Evolutionary conservation across 2,113 vertebrate species (phyloP).

Genomic region (Polypterus bichir): DNA sequence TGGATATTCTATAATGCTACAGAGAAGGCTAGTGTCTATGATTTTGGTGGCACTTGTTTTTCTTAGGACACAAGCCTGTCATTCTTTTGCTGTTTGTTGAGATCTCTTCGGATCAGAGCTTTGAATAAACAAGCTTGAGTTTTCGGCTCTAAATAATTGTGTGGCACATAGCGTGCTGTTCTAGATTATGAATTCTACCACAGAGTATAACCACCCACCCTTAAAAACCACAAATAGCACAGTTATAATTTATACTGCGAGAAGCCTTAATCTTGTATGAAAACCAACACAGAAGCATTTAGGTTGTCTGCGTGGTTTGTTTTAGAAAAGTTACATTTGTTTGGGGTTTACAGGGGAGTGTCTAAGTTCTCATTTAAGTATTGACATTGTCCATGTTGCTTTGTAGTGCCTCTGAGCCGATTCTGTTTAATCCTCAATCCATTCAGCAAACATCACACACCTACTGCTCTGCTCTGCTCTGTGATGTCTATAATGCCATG

Average conservation of each 20-base stretch:
- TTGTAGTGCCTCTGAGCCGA: background rate
- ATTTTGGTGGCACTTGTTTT: too few relatives aligned
- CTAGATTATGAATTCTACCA: background rate
- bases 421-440: background rate
- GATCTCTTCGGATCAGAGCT: background rate
- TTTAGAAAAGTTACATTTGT: background rate
- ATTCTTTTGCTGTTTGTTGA: too few relatives aligned
- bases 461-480: background rate
- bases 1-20: too few relatives aligned
- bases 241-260: slow-evolving; percentile 5
- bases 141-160: background rate
- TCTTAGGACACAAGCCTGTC: too few relatives aligned
- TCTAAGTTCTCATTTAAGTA: background rate
- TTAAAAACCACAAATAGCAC: background rate
- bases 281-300: background rate
- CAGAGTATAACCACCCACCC: slow-evolving; percentile 2
- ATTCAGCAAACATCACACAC: slow-evolving; percentile 5
- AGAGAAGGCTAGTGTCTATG: too few relatives aligned
- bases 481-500: too few relatives aligned
- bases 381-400: background rate
- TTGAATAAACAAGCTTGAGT: background rate
- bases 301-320: background rate
- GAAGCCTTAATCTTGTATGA: background rate
- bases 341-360: slow-evolving; percentile 2
- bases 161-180: background rate